Conservation (phyloP, 2,888 invertebrate species). For the Microplitis deprimator region DNA sequence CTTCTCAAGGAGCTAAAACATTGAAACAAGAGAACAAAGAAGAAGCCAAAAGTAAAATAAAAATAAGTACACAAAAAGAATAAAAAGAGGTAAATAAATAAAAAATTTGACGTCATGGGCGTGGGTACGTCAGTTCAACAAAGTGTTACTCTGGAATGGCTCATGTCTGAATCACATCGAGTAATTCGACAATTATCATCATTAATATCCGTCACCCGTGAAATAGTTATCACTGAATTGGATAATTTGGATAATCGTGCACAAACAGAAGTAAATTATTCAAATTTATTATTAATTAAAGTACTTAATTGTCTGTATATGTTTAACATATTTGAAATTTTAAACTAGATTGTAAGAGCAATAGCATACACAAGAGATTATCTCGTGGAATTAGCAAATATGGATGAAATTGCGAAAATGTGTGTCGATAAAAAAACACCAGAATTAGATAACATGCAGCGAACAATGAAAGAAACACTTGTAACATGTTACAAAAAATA, state of each 20-base stretch:
- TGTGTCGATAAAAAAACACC: constrained; percentile 47
- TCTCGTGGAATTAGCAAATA: constrained; percentile 48
- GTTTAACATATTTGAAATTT: background rate
- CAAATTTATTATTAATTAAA: background rate
- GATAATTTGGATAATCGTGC: constrained; percentile 50
- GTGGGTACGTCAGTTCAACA: constrained; percentile 38
- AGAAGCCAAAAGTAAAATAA: constrained; percentile 27
- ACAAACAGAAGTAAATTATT: constrained; percentile 41
- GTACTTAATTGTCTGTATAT: too few species aligned
- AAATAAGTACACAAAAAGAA: background rate
- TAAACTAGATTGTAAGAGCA: constrained; percentile 44
- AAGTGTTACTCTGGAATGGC: constrained; percentile 44
- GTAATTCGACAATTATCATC: constrained; percentile 46
- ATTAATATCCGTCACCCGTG: constrained; percentile 49
- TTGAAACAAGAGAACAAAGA: background rate
- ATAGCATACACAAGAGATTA: constrained; percentile 43
- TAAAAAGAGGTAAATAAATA: background rate
- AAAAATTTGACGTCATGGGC: background rate
- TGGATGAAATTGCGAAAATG: constrained; percentile 46
- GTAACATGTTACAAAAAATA: constrained; percentile 54
- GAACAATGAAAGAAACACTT: constrained; percentile 49
- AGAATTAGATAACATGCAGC: constrained; percentile 44
- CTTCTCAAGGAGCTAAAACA: constrained; percentile 14
- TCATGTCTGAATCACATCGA: constrained; percentile 49
- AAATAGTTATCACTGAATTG: constrained; percentile 44